These are phyloP conservation scores for Diachasmimorpha longicaudata DNA, from an alignment of 1,140 invertebrate genomes.

Conservation along the genomic window DNA sequence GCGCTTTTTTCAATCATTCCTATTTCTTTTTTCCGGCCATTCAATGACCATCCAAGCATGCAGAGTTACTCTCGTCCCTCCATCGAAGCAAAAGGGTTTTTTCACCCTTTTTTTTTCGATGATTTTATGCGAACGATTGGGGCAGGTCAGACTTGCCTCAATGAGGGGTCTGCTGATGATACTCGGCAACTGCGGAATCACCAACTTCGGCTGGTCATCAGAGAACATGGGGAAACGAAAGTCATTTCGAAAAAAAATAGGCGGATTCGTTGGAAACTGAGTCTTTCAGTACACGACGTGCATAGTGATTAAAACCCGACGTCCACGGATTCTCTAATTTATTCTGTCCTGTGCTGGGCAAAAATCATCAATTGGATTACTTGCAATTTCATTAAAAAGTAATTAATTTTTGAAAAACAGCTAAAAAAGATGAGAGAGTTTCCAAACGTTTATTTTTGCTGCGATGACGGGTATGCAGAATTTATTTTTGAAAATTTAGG, in stretches of 20 bases:
- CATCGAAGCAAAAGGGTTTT: conserved; percentile 12
- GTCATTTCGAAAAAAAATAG: not conserved
- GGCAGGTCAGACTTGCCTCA: conserved; percentile 50
- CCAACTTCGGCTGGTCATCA: not conserved
- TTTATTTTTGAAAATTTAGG: no score
- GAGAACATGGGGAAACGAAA: not conserved
- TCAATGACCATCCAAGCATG: conserved; percentile 57
- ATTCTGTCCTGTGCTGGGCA: not conserved
- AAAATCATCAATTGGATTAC: no score
- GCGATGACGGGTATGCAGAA: no score
- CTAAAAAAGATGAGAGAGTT: no score
- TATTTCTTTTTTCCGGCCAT: conserved; percentile 56
- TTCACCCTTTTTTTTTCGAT: conserved; percentile 48
- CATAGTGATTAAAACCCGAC: not conserved
- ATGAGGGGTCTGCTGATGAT: not conserved
- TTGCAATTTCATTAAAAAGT: no score
- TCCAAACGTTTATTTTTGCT: no score
- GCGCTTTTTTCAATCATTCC: conserved; percentile 59
- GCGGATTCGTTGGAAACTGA: not conserved
- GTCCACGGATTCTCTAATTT: not conserved
- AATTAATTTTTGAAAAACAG: no score
- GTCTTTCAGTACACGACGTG: not conserved
- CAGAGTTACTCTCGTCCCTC: conserved; percentile 19
- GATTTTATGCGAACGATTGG: conserved; percentile 53
- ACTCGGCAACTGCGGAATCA: not conserved